phyloP scores from a whole-genome alignment of 2,113 vertebrate species.

The Etia nguti region DNA sequence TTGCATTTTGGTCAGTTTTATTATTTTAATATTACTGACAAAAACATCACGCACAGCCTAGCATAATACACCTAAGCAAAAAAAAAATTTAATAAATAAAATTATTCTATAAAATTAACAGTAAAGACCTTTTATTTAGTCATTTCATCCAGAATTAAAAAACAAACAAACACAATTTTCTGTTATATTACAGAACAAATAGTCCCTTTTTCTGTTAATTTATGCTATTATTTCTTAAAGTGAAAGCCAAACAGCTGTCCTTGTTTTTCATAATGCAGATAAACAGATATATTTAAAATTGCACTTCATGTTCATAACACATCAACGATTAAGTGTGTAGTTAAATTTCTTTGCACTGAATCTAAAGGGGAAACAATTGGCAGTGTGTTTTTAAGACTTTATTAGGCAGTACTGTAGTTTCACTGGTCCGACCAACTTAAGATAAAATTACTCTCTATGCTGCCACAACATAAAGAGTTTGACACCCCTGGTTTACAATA shows the following conservation, averaged over 20 bases:
- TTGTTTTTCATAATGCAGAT: not conserved
- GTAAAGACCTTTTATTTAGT: not conserved
- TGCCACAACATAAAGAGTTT: not conserved
- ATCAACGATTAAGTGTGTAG: not conserved
- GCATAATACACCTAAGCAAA: not conserved
- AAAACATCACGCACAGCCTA: not conserved
- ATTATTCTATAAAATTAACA: not conserved
- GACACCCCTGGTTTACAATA: not conserved
- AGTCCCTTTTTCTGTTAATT: not conserved
- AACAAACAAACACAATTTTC: not conserved
- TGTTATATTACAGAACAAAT: not conserved
- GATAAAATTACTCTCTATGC: not conserved
- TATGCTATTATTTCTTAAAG: not conserved
- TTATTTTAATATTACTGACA: not conserved
- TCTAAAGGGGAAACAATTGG: not conserved
- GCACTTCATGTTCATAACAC: not conserved
- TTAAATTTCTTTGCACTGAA: not conserved
- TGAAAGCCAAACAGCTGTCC: not conserved
- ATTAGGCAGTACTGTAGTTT: not conserved
- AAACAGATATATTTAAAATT: not conserved
- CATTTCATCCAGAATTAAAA: not conserved
- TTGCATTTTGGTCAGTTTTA: not conserved
- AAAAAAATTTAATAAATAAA: not conserved
- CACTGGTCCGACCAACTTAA: not conserved
- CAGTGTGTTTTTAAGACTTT: not conserved